Evolutionary conservation across 2,113 vertebrate species (phyloP).

Genomic region (Epinephelus fuscoguttatus): DNA sequence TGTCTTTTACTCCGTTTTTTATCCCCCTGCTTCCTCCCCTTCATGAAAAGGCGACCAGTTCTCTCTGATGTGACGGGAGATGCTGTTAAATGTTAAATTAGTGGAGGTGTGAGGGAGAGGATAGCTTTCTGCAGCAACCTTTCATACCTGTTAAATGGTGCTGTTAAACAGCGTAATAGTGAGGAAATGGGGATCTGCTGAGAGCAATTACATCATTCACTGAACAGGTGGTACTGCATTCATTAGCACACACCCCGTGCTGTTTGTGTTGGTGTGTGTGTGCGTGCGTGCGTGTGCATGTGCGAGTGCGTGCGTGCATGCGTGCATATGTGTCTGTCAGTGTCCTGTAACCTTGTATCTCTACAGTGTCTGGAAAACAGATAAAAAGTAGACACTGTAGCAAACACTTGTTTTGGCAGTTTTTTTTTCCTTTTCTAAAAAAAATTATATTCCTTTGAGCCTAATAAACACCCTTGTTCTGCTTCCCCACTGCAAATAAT

Average conservation of each 20-base stretch:
- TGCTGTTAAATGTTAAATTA: slow-evolving; percentile 41
- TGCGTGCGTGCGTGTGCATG: background rate
- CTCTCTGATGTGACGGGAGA: slow-evolving; percentile 6
- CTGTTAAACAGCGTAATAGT: slow-evolving; percentile 60
- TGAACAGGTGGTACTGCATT: slow-evolving; percentile 80
- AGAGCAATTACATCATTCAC: slow-evolving; percentile 76
- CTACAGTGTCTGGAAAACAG: background rate
- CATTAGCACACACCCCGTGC: slow-evolving; percentile 67
- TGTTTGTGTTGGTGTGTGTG: slow-evolving; percentile 24
- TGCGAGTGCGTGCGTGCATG: background rate
- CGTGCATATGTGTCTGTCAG: slow-evolving; percentile 11
- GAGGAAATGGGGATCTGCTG: slow-evolving; percentile 73
- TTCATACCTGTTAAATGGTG: slow-evolving; percentile 72
- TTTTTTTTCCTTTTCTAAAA: background rate
- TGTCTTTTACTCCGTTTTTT: slow-evolving; percentile 13
- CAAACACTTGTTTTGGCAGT: background rate
- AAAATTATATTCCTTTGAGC: slow-evolving; percentile 7
- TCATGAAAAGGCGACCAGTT: background rate
- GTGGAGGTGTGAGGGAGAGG: slow-evolving; percentile 37
- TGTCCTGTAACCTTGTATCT: slow-evolving; percentile 46
- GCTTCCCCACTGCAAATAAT: slow-evolving; percentile 32
- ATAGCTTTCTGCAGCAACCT: slow-evolving; percentile 48
- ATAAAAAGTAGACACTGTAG: background rate
- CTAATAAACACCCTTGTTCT: slow-evolving; percentile 14
- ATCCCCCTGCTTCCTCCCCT: background rate